These are phyloP conservation scores for Listronotus oregonensis DNA, from an alignment of 1,140 invertebrate genomes.

Conservation along the genomic window DNA sequence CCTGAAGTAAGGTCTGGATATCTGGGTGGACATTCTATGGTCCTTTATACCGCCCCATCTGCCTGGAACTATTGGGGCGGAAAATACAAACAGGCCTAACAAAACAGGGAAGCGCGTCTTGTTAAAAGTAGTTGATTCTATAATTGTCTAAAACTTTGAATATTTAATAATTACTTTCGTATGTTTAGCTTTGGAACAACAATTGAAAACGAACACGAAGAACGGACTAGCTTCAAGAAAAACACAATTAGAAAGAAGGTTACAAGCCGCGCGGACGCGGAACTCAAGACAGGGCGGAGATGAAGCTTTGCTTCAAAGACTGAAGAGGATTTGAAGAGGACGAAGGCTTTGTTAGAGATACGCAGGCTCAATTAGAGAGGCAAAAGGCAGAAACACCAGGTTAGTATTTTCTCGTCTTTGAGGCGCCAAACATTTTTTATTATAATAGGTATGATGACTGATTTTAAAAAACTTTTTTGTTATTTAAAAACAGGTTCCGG, in stretches of 20 bases:
- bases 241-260: constrained; percentile 85
- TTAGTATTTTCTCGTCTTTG: constrained; percentile 17
- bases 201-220: constrained; percentile 93
- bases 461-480: too few relatives aligned
- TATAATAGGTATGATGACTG: too few relatives aligned
- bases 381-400: constrained; percentile 81
- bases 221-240: constrained; percentile 84
- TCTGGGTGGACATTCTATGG: too few relatives aligned
- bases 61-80: too few relatives aligned
- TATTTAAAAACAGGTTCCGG: too few relatives aligned
- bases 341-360: constrained; percentile 83
- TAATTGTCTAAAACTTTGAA: too few relatives aligned
- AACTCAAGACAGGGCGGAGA: constrained; percentile 69
- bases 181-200: constrained; percentile 78
- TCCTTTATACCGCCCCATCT: too few relatives aligned
- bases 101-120: too few relatives aligned
- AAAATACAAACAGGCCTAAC: too few relatives aligned
- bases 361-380: constrained; percentile 80
- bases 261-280: constrained; percentile 78
- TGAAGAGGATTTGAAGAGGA: constrained; percentile 82
- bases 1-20: too few relatives aligned
- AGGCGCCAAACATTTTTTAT: not conserved
- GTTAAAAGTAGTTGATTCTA: too few relatives aligned
- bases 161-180: too few relatives aligned
- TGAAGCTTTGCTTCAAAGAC: constrained; percentile 63